These are phyloP conservation scores for Anarsia innoxiella DNA, from an alignment of 2,888 invertebrate species.

Conservation along the genomic window DNA sequence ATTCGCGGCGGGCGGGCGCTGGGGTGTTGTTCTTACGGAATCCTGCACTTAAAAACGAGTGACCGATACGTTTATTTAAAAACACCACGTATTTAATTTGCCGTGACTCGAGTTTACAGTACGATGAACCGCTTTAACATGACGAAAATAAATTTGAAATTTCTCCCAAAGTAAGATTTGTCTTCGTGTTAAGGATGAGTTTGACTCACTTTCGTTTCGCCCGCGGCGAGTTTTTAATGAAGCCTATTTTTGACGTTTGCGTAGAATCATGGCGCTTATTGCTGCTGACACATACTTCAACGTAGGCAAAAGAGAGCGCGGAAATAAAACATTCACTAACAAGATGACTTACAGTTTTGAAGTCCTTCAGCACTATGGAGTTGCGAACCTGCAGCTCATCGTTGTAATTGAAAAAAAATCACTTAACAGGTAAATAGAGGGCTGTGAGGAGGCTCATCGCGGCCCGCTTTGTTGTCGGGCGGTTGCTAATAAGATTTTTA, in stretches of 20 bases:
- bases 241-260: constrained; percentile 17
- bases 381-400: constrained; percentile 60
- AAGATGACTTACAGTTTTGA: constrained; percentile 68
- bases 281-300: constrained; percentile 40
- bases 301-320: constrained; percentile 33
- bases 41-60: constrained; percentile 38
- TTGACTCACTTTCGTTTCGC: constrained; percentile 5
- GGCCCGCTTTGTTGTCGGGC: constrained; percentile 56
- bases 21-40: constrained; percentile 35
- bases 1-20: constrained; percentile 49
- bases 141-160: constrained; percentile 4
- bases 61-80: constrained; percentile 33
- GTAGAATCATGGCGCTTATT: constrained; percentile 42
- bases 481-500: constrained; percentile 75
- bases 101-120: constrained; percentile 3
- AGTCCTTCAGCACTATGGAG: constrained; percentile 36
- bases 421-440: constrained; percentile 69
- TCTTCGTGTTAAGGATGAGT: constrained; percentile 2
- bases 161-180: neutral
- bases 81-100: constrained; percentile 11
- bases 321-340: constrained; percentile 62
- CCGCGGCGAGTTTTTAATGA: constrained; percentile 12
- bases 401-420: constrained; percentile 72
- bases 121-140: constrained; percentile 1
- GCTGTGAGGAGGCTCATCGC: constrained; percentile 41